phyloP scores from a whole-genome alignment of 2,888 invertebrate genomes.

The Sarcophaga variegata region DNA sequence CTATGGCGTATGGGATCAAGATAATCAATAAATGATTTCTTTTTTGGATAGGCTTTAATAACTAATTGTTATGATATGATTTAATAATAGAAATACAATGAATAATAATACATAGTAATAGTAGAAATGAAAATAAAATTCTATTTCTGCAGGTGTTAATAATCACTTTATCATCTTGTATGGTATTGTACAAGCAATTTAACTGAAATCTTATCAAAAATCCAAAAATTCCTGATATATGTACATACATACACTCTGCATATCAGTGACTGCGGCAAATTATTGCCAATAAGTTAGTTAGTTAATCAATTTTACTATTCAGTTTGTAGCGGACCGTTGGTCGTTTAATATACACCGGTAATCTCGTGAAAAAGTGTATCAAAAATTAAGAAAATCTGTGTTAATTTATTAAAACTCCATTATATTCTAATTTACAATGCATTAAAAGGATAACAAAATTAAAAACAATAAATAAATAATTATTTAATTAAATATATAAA shows the following conservation, averaged over 20 bases:
- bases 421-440: neutral
- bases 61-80: neutral
- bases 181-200: slow-evolving; percentile 12
- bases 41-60: no score
- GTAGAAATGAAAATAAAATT: neutral
- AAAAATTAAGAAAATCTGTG: neutral
- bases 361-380: neutral
- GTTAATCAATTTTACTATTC: slow-evolving; percentile 23
- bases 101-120: neutral
- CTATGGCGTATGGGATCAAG: no score
- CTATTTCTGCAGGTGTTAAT: slow-evolving; percentile 32
- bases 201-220: slow-evolving; percentile 64
- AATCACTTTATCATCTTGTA: slow-evolving; percentile 37
- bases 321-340: slow-evolving; percentile 29
- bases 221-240: slow-evolving; percentile 31
- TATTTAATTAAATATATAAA: no score
- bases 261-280: neutral
- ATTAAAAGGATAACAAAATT: neutral
- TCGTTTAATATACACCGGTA: slow-evolving; percentile 2
- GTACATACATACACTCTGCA: neutral
- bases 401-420: no score
- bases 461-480: no score
- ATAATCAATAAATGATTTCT: no score
- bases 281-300: slow-evolving; percentile 40
- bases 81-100: neutral